phyloP scores from a whole-genome alignment of 2,113 vertebrate species.

The Passer domesticus region DNA sequence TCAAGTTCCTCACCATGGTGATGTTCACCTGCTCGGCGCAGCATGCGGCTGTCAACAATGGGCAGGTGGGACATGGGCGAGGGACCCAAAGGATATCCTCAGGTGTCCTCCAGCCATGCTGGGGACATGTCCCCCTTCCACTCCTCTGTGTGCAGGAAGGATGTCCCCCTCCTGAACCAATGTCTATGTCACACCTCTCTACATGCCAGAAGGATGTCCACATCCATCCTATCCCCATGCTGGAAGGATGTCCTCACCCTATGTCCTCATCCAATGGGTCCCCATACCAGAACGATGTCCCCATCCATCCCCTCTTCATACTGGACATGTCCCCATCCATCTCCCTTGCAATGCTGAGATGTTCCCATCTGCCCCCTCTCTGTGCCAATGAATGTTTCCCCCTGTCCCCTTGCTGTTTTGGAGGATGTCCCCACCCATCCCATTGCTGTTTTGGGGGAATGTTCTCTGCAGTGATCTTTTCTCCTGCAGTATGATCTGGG shows the following conservation, averaged over 20 bases:
- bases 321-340: not conserved
- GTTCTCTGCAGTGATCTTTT: not conserved
- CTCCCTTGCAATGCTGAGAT: not conserved
- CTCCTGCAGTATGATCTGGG: not conserved
- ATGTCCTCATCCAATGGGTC: not conserved
- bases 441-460: not conserved
- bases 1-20: constrained; percentile 6
- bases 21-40: not conserved
- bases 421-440: not conserved
- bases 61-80: not conserved
- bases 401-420: not conserved
- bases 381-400: not conserved
- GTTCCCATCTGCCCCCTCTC: not conserved
- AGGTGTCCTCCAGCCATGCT: not conserved
- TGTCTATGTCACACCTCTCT: not conserved
- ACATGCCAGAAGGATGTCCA: not conserved
- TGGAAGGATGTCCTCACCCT: not conserved
- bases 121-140: not conserved
- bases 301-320: not conserved
- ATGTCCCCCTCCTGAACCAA: not conserved
- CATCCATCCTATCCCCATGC: not conserved
- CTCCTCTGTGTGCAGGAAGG: not conserved
- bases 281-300: not conserved
- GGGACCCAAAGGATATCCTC: not conserved
- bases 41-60: not conserved